Evolutionary conservation across 2,888 invertebrate genomes (phyloP).

Genomic region (Pachymerium ferrugineum): DNA sequence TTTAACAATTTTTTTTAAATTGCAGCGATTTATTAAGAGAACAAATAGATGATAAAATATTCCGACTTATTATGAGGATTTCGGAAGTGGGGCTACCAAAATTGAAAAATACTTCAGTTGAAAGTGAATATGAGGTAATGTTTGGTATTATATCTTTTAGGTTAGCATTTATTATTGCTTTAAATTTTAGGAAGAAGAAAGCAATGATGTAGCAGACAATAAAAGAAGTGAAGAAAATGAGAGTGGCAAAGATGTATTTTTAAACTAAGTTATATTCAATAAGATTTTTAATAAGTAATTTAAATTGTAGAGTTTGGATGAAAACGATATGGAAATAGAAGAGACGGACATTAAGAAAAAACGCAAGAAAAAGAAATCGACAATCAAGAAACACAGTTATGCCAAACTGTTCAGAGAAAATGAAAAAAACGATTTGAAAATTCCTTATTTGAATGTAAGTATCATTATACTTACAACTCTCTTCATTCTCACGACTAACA

Average conservation of each 20-base stretch:
- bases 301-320: too few species aligned
- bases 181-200: too few species aligned
- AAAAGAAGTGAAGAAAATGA: too few species aligned
- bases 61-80: background rate
- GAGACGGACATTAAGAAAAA: too few species aligned
- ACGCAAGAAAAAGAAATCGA: background rate
- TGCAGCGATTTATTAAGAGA: background rate
- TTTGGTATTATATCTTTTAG: too few species aligned
- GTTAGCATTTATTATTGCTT: too few species aligned
- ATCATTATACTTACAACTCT: too few species aligned
- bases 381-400: background rate
- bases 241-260: background rate
- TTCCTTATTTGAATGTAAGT: background rate
- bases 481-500: background rate
- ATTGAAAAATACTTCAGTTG: background rate
- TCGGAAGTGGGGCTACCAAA: background rate
- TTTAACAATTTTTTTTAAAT: too few species aligned
- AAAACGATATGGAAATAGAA: too few species aligned
- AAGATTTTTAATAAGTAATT: background rate
- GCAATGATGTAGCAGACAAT: too few species aligned
- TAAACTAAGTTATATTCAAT: background rate
- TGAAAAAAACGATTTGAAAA: background rate
- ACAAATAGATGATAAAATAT: background rate
- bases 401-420: background rate
- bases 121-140: background rate